These are phyloP conservation scores for Mamestra brassicae DNA, from an alignment of 2,888 invertebrate genomes.

Conservation along the genomic window DNA sequence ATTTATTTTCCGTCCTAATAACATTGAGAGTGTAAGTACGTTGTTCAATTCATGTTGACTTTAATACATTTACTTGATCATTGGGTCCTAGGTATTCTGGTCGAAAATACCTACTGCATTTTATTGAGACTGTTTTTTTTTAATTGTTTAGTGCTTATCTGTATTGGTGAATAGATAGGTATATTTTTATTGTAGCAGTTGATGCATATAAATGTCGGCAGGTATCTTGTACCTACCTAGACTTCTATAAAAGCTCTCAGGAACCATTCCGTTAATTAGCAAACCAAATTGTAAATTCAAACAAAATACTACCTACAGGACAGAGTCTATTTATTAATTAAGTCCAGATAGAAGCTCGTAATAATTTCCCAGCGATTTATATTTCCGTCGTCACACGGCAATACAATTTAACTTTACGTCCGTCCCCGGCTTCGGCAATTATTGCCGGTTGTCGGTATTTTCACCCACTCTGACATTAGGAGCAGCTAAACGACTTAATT, in stretches of 20 bases:
- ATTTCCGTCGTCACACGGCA: slow-evolving; percentile 66
- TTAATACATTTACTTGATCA: no score
- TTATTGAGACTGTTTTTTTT: no score
- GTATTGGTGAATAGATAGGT: no score
- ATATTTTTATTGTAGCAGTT: no score
- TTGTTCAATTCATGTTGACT: no score
- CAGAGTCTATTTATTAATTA: slow-evolving; percentile 20
- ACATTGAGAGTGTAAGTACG: no score
- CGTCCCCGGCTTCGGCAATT: slow-evolving; percentile 65
- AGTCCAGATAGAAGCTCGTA: slow-evolving; percentile 42
- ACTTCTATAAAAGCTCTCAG: no score
- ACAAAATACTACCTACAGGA: slow-evolving; percentile 21
- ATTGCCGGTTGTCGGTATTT: slow-evolving; percentile 68
- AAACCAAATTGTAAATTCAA: slow-evolving; percentile 18
- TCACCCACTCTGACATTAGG: slow-evolving; percentile 63
- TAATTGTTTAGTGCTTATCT: no score
- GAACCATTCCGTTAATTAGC: slow-evolving; percentile 14
- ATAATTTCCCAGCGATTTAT: slow-evolving; percentile 66
- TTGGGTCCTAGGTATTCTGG: no score
- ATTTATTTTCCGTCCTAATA: not conserved
- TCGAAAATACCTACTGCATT: no score
- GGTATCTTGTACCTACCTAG: no score
- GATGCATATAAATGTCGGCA: no score
- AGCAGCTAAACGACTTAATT: slow-evolving; percentile 63
- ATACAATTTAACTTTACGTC: slow-evolving; percentile 73